Percentiles rank a stretch among this genome's conserved stretches.
Evolutionary conservation across 1,140 invertebrate genomes (phyloP).

Genomic region (Portunus trituberculatus): DNA sequence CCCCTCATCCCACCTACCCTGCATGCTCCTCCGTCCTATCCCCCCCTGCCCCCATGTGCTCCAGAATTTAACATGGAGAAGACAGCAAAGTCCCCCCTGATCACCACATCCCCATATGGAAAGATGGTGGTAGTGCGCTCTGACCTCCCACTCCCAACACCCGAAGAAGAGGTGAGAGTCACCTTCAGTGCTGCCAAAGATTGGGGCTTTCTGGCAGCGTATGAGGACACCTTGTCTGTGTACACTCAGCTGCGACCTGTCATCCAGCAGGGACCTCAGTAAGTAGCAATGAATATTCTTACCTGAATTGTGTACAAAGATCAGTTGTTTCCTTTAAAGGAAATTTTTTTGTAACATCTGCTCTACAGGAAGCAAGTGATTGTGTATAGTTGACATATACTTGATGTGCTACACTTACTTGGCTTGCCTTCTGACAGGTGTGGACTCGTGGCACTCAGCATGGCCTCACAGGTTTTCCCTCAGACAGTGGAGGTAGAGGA

Average conservation of each 20-base stretch:
- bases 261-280: constrained; percentile 77
- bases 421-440: constrained; percentile 59
- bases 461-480: constrained; percentile 75
- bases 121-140: constrained; percentile 74
- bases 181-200: constrained; percentile 71
- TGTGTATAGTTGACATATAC: not conserved
- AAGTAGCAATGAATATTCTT: constrained; percentile 51
- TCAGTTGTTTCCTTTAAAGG: not conserved
- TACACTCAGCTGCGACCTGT: constrained; percentile 76
- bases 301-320: not conserved
- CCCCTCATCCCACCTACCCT: constrained; percentile 16
- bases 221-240: constrained; percentile 70
- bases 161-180: constrained; percentile 73
- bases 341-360: not conserved
- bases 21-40: not conserved
- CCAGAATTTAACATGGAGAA: not conserved
- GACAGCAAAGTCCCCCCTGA: constrained; percentile 44
- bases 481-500: constrained; percentile 64
- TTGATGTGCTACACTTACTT: not conserved
- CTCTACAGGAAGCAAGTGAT: not conserved
- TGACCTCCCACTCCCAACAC: constrained; percentile 68
- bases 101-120: constrained; percentile 71
- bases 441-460: constrained; percentile 75
- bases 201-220: constrained; percentile 71
- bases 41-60: constrained; percentile 4